Evolutionary conservation across 1,140 invertebrate species (phyloP), one percentile per base, ranked within the genome.

Genomic region (Procambarus virginalis): DNA sequence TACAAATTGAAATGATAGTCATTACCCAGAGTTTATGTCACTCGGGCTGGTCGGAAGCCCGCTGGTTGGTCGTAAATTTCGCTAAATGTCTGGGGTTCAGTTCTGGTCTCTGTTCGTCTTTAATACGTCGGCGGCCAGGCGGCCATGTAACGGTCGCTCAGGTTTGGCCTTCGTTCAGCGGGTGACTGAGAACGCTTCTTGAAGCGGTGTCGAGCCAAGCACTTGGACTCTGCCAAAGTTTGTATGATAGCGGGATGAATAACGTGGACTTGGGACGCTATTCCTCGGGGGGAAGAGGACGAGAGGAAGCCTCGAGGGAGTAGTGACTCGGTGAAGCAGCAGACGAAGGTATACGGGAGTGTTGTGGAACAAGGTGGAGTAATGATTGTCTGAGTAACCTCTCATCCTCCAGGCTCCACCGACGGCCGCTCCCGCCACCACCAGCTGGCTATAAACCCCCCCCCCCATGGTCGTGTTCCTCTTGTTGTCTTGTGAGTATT

Each of bases 1-100:
- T 79, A 80, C 85, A 86, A 86, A 88, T 88, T 88, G 86, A 88
- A 81, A 88, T 88, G 86, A 88, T 48, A 81, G 86, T 81, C 64
- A 88, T 88, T 88, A 88, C 49, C 78, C 64, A 20, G 68, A 58
- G 78, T 88, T 88, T 81, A 88, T 88, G 86, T 88, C 86, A 88
- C 79, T 20, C 46, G 86, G 85, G 68, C 85, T 60, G 85, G 73
- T 48, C 85, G 76, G 60, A 55, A 70, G 68, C 58, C 86, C 68
- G 60, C 34, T 55, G n/a, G 45, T 58, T 34, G 78, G 64, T 75
- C 86, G 48, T 88, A 88, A 88, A 88, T 88, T 75, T 55, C 10
- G 45, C 79, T 80, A 73, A 82, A 60, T 88, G 86, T 81, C 49
- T 78, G 22, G 46, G n/a, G n/a, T 55, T 76, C 51, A 12, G 80